Percentiles rank a stretch among this genome's conserved stretches.
These are phyloP conservation scores for Poeciliopsis retropinna DNA, from an alignment of 2,113 vertebrate species.

Conservation along the genomic window DNA sequence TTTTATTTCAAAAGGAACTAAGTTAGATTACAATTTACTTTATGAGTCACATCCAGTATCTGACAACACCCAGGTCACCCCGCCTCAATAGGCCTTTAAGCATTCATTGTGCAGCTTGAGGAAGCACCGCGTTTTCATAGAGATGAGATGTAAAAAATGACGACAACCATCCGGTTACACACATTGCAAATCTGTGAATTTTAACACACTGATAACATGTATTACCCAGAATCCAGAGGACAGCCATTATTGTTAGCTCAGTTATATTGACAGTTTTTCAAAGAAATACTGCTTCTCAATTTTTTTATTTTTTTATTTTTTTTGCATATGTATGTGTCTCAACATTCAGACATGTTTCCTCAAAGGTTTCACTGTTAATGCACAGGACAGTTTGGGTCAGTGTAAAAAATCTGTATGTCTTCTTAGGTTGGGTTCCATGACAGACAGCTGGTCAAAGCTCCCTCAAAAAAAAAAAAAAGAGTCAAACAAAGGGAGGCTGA, in stretches of 20 bases:
- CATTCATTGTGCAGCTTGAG: conserved; percentile 18
- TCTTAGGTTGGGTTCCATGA: conserved; percentile 74
- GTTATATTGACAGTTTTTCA: conserved; percentile 51
- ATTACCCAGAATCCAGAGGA: conserved; percentile 66
- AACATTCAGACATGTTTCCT: conserved; percentile 45
- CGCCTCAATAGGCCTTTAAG: not conserved
- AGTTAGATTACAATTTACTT: too few species aligned
- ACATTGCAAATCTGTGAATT: conserved; percentile 69
- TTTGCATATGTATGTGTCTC: conserved; percentile 8
- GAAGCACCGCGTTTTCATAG: conserved; percentile 25
- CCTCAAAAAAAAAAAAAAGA: conserved; percentile 72
- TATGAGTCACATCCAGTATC: too few species aligned
- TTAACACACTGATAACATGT: conserved; percentile 61
- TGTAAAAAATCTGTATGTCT: conserved; percentile 76
- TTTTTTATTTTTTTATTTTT: not conserved
- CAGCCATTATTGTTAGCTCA: conserved; percentile 38
- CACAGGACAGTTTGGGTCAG: conserved; percentile 37
- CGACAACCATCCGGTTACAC: conserved; percentile 39
- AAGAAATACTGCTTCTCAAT: conserved; percentile 27
- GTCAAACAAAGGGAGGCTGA: conserved; percentile 52
- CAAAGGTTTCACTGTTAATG: conserved; percentile 35
- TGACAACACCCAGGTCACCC: too few species aligned
- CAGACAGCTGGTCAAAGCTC: conserved; percentile 73
- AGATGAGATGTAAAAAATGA: conserved; percentile 33
- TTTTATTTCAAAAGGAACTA: too few species aligned